A percentile compares a stretch with the other conserved stretches of the same genome.
These are phyloP conservation scores for Archilochus colubris DNA, from an alignment of 2,113 vertebrate species.

Conservation along the genomic window DNA sequence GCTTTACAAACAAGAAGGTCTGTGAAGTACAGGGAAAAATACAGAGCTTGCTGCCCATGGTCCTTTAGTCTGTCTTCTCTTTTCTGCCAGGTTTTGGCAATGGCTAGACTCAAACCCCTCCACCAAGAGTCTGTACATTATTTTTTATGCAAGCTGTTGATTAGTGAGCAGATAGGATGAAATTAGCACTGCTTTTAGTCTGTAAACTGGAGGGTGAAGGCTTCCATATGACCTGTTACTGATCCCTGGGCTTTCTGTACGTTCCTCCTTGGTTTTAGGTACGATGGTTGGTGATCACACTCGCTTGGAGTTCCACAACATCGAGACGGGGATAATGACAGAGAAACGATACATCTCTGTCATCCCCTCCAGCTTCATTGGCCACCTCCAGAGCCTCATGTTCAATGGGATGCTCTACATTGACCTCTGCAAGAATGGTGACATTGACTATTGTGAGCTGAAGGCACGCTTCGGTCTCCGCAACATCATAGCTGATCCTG, in stretches of 20 bases:
- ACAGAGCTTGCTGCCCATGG: neutral
- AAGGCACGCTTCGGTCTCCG: slow-evolving; percentile 95
- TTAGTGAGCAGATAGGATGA: neutral
- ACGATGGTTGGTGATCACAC: slow-evolving; percentile 99
- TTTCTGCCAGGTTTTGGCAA: neutral
- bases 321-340: slow-evolving; percentile 97
- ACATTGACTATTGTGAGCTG: slow-evolving; percentile 96
- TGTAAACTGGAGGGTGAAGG: neutral
- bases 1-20: neutral
- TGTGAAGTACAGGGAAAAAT: neutral
- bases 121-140: neutral
- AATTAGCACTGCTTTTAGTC: neutral
- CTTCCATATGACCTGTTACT: neutral
- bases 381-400: slow-evolving; percentile 96
- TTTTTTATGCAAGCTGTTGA: neutral
- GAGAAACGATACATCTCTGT: slow-evolving; percentile 93
- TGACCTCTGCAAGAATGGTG: slow-evolving; percentile 97
- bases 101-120: neutral
- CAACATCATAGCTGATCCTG: slow-evolving; percentile 94
- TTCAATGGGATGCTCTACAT: slow-evolving; percentile 98
- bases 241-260: neutral
- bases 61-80: neutral
- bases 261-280: slow-evolving; percentile 73
- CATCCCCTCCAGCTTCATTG: slow-evolving; percentile 97
- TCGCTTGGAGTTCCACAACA: slow-evolving; percentile 99